Conservation (phyloP, 2,113 vertebrate species). For the Lathamus discolor region DNA sequence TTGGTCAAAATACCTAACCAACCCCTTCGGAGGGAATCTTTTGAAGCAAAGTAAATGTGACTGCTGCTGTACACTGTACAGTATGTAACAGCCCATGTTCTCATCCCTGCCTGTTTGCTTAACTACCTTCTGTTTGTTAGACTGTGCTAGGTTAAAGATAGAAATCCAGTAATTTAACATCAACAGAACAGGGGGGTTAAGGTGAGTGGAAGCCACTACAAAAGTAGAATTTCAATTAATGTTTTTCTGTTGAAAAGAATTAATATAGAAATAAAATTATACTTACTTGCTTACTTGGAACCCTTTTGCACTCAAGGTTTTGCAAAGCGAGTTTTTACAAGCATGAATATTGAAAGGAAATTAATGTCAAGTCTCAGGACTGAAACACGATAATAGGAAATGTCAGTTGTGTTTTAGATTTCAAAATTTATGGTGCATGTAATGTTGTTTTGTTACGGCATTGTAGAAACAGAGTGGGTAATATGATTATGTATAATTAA, state of each 20-base stretch:
- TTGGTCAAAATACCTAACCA: background rate
- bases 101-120: background rate
- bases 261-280: background rate
- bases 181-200: background rate
- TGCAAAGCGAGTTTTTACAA: background rate
- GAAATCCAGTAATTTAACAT: background rate
- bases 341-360: background rate
- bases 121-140: background rate
- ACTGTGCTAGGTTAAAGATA: background rate
- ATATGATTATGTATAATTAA: constrained; percentile 26
- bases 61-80: accelerated
- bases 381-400: background rate
- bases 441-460: background rate
- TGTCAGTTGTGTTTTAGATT: background rate
- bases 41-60: too few relatives aligned
- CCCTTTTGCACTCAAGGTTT: background rate
- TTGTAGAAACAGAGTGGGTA: background rate
- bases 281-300: background rate
- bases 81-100: accelerated
- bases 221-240: background rate
- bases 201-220: background rate
- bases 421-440: background rate
- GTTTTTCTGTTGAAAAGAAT: background rate
- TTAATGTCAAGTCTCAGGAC: background rate
- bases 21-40: background rate